Evolutionary conservation across 2,888 invertebrate species (phyloP).

Genomic region (Muscina levida): DNA sequence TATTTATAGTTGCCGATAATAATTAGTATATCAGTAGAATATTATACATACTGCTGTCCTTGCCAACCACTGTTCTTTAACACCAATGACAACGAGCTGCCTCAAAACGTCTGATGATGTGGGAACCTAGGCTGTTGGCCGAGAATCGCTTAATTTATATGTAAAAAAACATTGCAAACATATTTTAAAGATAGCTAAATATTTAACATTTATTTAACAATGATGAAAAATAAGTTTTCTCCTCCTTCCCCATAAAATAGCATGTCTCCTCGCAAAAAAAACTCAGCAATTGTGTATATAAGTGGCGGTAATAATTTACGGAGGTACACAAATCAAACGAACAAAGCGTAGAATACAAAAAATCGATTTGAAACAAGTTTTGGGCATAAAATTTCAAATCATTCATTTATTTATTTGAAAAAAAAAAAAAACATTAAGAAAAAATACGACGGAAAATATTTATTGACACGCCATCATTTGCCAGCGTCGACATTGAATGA

Average conservation of each 20-base stretch:
- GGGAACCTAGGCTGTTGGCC: not conserved
- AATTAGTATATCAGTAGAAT: too few species aligned
- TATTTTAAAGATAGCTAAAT: constrained; percentile 28
- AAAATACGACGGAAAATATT: not conserved
- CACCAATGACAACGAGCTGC: too few species aligned
- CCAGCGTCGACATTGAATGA: not conserved
- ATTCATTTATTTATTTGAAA: constrained; percentile 9
- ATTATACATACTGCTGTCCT: too few species aligned
- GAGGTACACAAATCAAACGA: constrained; percentile 14
- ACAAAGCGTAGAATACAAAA: not conserved
- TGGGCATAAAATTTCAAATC: constrained; percentile 3
- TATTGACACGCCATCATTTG: constrained; percentile 24
- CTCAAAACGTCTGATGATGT: too few species aligned
- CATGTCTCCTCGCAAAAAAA: not conserved
- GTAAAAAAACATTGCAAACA: constrained; percentile 38
- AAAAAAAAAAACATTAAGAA: too few species aligned
- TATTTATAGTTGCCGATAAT: too few species aligned
- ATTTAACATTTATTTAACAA: constrained; percentile 15
- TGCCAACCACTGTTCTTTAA: too few species aligned
- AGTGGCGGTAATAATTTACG: constrained; percentile 20
- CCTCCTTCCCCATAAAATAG: not conserved
- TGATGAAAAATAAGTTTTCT: constrained; percentile 17
- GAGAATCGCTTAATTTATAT: constrained; percentile 9
- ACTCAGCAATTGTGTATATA: not conserved
- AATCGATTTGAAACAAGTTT: constrained; percentile 33